Base-by-base conservation (phyloP, 2,888 invertebrate species). In the Drosophila affinis region DNA sequence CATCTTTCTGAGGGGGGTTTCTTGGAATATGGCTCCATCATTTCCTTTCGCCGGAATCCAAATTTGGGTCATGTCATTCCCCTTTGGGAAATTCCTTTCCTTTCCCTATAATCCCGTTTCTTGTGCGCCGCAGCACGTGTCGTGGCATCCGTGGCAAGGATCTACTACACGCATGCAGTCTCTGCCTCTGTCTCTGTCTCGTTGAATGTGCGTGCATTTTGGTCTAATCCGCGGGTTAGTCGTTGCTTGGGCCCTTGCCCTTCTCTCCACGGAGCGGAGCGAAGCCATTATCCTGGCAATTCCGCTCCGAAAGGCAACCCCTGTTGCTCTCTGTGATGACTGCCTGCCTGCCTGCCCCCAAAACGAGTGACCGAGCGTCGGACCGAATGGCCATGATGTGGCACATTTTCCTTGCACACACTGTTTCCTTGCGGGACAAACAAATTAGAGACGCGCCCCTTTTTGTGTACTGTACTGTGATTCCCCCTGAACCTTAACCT, bases 221-320 rank as follows among this genome's bases (percentile, higher is more conserved):
- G 54, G 74, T 69, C 83, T 85, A 85, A 85, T 85, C 84, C 89
- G 85, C 81, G 88, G 81, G 88, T 84, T 84, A 88, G 89, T 76
- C 68, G 64, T 67, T 58, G 24, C 4, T 5, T 24, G 24, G 24
- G 24, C 24, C 24, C 5, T 24, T 58, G 45, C 18, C 52, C 39
- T 32, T 44, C 58, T 54, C 46, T 2, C 39, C 39, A 39, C 39
- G 14, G 14, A 29, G 29, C 29, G 2, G 29, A 29, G 29, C 29
- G 29, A 9, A 39, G 39, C 39, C 39, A 39, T 39, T 39, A 39
- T 39, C 39, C 39, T 39, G 39, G 39, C 39, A n/a, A 39, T 39
- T n/a, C 7, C 39, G n/a, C n/a, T n/a, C 7, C 39, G 7, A 53
- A 61, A 57, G 55, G 75, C 55, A 44, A 72, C 57, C 65, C 75